Evolutionary conservation across 1,140 invertebrate genomes (phyloP), one percentile per base, ranked within the genome.

Genomic region (Pemphigus obesinymphae): DNA sequence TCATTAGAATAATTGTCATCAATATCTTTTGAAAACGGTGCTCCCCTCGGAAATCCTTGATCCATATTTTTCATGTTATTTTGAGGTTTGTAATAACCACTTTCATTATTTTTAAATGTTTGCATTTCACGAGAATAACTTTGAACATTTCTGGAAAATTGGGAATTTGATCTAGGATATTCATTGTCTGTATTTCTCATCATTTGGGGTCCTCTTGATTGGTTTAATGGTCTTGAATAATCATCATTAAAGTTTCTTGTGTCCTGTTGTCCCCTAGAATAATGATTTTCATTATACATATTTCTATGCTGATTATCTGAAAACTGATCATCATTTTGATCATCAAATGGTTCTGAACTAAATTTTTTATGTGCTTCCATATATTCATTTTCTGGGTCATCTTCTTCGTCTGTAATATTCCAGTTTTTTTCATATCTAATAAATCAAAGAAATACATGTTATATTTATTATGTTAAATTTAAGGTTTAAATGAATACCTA

Each of bases 311-410:
- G 53, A 31, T 61, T 61, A 80, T 61, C 61, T 37, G 37, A 80
- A 61, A 58, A 63, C 34, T 55, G 26, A 23, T 63, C 37, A 26
- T 80, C 37, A 43, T 61, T 29, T 43, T 43, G 34, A 43, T 63
- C 23, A 58, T 80, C 23, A 61, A 40, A 80, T 29, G 34, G 55
- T 80, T 80, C 75, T 61, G 75, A 80, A 43, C 75, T 45, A 61
- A 80, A 80, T 43, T 80, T 80, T 29, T 61, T 80, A 43, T 80
- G 75, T 43, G 75, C 75, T 20, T 80, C 75, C 75, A 80, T 80
- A 10, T 80, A 80, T 61, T 80, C 75, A 61, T 80, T 58, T 80
- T 80, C 75, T 29, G 75, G 75, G 45, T 80, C 53, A 40, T 80
- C 75, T 40, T 80, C 75, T 43, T 80, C 75, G 11, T 80, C 75